Base-by-base conservation (phyloP, 2,797 vertebrate genomes). In the Myotis planiceps region DNA sequence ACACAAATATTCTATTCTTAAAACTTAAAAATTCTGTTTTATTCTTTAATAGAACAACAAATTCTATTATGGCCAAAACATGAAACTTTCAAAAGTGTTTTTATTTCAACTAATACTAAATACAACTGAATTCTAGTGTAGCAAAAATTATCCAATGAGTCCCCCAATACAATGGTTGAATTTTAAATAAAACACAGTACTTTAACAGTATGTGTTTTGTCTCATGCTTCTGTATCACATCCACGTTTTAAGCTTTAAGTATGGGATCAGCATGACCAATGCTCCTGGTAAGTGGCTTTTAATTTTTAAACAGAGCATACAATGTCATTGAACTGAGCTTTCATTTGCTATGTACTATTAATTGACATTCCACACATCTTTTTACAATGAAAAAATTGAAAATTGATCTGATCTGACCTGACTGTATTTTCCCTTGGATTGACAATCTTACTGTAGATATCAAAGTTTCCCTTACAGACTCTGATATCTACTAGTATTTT, bases 1-100 rank as follows among this genome's bases (percentile, higher is more conserved):
- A 85, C 29, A 16, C 49, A 9, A 95, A 14, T 85, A 27, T 74
- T 95, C 14, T 85, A 34, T 39, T 60, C 34, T 79, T 85, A 82
- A 81, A 76, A 81, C 4, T 96, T 95, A 96, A 93, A 97, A 93
- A 81, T 88, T 68, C 18, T 51, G 1, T 90, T 90, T 51, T 85
- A 23, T n/a, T 78, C 18, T 85, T 90, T 53, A 63, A 51, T 42
- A 92, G 76, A 78, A 88, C 42, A 78, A 86, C 10, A 90, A 93
- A 95, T 88, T 81, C 12, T 76, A 58, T 72, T 65, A 68, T 1
- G 66, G 32, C 21, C 65, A 92, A 91, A 51, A 74, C 16, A 68
- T 27, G 47, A 89, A 94, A 86, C 10, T 96, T 90, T 83, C 25
- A 45, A 71, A 94, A 55, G 16, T 66, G 0, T 88, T 49, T 37